Conservation (phyloP, 1,140 invertebrate genomes). For the Drosophila navojoa region DNA sequence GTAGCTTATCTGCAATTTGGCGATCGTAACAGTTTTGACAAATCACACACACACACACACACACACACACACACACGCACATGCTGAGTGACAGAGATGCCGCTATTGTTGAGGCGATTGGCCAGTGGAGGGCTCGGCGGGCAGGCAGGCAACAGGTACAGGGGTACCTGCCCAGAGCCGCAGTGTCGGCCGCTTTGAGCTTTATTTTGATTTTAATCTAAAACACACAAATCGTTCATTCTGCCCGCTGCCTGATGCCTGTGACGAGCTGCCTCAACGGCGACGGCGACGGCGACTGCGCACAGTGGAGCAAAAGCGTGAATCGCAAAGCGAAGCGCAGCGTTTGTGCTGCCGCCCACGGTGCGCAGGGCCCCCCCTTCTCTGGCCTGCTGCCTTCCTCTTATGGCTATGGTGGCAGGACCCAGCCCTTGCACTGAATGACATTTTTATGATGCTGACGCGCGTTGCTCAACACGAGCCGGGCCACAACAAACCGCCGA, state of each 20-base stretch:
- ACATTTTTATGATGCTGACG: conserved; percentile 82
- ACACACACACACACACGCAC: conserved; percentile 8
- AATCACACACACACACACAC: conserved; percentile 57
- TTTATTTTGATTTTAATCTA: conserved; percentile 83
- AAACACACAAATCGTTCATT: conserved; percentile 83
- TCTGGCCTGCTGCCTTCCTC: background rate
- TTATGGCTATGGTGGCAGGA: conserved; percentile 20
- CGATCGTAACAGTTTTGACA: conserved; percentile 83
- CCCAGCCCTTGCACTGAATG: conserved; percentile 59
- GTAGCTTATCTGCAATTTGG: conserved; percentile 75
- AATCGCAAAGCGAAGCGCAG: conserved; percentile 1
- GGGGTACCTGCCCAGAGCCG: conserved; percentile 43
- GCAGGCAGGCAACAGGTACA: background rate
- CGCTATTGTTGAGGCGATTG: conserved; percentile 33
- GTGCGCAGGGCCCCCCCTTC: background rate
- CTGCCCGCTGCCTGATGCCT: conserved; percentile 50
- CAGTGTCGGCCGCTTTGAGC: conserved; percentile 70
- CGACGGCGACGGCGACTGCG: conserved; percentile 22
- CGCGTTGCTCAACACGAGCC: conserved; percentile 74
- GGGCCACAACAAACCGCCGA: conserved; percentile 24
- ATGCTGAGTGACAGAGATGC: conserved; percentile 39
- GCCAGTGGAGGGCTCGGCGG: background rate
- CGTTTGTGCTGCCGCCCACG: conserved; percentile 17
- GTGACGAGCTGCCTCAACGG: conserved; percentile 27
- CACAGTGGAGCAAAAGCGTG: conserved; percentile 54